Conservation (phyloP, 2,888 invertebrate species). For the Watsonalla binaria region DNA sequence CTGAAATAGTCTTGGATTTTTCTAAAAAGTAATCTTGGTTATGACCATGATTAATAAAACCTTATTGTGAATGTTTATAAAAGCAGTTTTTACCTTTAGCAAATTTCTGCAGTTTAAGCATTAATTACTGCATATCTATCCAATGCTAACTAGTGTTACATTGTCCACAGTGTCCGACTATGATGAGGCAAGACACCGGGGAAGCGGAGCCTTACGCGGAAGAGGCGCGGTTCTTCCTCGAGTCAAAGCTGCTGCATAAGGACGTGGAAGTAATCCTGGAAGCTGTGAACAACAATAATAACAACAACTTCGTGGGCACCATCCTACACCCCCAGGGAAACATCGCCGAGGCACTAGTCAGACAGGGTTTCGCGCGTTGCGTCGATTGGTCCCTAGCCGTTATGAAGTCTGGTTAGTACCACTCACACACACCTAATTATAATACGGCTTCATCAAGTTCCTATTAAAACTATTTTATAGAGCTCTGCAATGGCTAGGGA, state of each 20-base stretch:
- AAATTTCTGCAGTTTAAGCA: no score
- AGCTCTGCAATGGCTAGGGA: no score
- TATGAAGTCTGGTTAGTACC: conserved; percentile 40
- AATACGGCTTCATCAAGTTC: no score
- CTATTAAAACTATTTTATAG: no score
- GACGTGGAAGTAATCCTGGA: conserved; percentile 94
- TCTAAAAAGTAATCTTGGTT: no score
- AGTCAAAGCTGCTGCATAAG: conserved; percentile 92
- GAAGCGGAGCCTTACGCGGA: conserved; percentile 86
- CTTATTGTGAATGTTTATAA: no score
- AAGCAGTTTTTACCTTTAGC: no score
- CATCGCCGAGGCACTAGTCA: conserved; percentile 94
- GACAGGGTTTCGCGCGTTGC: conserved; percentile 95
- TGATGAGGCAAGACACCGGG: conserved; percentile 82
- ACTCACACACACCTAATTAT: no score
- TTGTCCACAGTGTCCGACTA: conserved; percentile 82
- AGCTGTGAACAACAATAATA: conserved; percentile 95
- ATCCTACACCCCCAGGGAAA: conserved; percentile 95
- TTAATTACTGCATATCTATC: neutral
- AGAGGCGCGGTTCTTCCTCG: conserved; percentile 96
- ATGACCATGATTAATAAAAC: no score
- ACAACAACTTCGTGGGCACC: conserved; percentile 95
- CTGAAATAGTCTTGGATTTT: neutral
- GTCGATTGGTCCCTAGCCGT: conserved; percentile 72
- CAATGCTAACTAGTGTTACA: neutral